Evolutionary conservation across 1,140 invertebrate genomes (phyloP), one percentile per base, ranked within the genome.

Genomic region (Leguminivora glycinivorella): DNA sequence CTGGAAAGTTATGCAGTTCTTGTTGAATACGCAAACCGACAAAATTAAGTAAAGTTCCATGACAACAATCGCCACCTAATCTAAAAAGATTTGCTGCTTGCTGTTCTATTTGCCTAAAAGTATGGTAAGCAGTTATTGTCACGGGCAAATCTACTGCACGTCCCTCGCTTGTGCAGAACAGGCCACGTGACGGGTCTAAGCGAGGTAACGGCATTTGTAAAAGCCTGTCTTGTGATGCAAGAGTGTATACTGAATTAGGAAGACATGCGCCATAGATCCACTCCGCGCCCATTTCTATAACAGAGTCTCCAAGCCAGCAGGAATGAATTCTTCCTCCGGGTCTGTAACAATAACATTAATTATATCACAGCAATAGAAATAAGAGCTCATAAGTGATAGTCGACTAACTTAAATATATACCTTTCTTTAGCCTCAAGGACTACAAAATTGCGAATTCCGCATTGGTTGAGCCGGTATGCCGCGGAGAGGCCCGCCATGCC

Each of bases 401-500:
- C 70, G 9, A 63, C 47, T 67, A 40, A 19, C 70, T 12, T 7
- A 63, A 24, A 24, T 60, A 0, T 12, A 26, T 88, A 96, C 93
- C 95, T 94, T 80, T 96, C 94, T 40, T 95, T 95, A 10, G 95
- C 95, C 92, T 96, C 96, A 22, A 96, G 83, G 47, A 96, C 87
- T 0, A 93, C 92, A 70, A 96, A 94, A 83, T 95, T 94, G 38
- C 92, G 93, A 26, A 96, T 92, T 9, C 95, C 95, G 82, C 95
- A 94, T 75, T 95, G 93, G 0, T 92, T 85, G 9, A 96, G 90
- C 69, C 95, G 91, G 79, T 95, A 93, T 1, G 95, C 95, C 1
- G 95, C 95, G 0, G 95, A 96, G 1, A 96, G 85, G 1, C 95
- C 95, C 0, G 95, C 95, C 75, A 96, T 94, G n/a, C 95, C 95